A percentile compares a stretch with the other conserved stretches of the same genome.
Conservation (phyloP, 2,797 vertebrate genomes). For the Coranthus polyacanthus region DNA sequence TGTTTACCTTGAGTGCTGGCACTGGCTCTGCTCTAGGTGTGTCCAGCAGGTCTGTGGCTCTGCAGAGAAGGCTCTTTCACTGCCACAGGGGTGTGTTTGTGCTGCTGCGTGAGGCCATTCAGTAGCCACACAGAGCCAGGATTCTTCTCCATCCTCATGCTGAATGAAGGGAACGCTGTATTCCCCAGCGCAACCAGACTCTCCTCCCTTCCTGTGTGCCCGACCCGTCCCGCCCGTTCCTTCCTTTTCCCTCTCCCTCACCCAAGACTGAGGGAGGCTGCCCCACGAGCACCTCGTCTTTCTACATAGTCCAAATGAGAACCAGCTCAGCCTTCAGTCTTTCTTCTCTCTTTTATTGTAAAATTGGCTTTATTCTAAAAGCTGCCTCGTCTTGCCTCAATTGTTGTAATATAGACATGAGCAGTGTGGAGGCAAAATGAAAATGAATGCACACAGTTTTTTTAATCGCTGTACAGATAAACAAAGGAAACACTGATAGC, state of each 20-base stretch:
- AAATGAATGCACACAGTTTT: constrained; percentile 4
- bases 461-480: constrained; percentile 56
- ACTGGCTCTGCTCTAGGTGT: constrained; percentile 68
- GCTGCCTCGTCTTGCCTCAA: background rate
- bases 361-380: constrained; percentile 8
- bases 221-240: constrained; percentile 88
- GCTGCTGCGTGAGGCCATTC: constrained; percentile 84
- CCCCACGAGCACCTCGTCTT: constrained; percentile 62
- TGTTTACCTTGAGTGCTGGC: constrained; percentile 80
- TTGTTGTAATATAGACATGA: constrained; percentile 16
- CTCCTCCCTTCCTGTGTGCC: constrained; percentile 93
- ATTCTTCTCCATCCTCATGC: constrained; percentile 90
- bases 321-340: constrained; percentile 28
- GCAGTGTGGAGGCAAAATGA: background rate
- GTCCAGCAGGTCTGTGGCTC: constrained; percentile 85
- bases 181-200: constrained; percentile 85
- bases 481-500: constrained; percentile 68
- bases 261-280: constrained; percentile 45
- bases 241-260: constrained; percentile 82
- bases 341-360: constrained; percentile 13
- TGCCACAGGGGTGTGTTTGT: constrained; percentile 92
- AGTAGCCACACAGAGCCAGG: constrained; percentile 90
- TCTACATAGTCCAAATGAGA: constrained; percentile 23
- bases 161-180: constrained; percentile 91
- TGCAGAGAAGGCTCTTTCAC: constrained; percentile 89